Percentiles rank a stretch among this genome's conserved stretches.
phyloP scores from a whole-genome alignment of 35 echinoderm and acorn worm genomes.

The Anneissia japonica region DNA sequence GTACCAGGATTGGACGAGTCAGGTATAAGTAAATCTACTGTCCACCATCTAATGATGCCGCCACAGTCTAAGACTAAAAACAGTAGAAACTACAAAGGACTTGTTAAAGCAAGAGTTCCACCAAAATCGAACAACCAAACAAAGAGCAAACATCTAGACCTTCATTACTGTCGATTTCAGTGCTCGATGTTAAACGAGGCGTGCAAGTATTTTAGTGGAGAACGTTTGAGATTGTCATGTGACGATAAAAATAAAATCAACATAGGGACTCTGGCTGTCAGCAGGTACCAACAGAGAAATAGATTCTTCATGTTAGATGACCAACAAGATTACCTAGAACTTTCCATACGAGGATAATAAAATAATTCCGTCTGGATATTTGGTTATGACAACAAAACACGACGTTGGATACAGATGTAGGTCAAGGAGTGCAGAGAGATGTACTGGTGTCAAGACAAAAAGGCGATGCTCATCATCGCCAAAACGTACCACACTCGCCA shows the following conservation, averaged over 20 bases:
- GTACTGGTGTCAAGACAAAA: not conserved
- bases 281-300: constrained; percentile 20
- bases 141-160: not conserved
- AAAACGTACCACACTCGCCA: not conserved
- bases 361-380: constrained; percentile 7
- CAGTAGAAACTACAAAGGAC: not conserved
- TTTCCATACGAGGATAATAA: not conserved
- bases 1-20: too few relatives aligned
- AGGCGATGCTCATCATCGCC: not conserved
- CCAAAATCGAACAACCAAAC: not conserved
- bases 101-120: constrained; percentile 18
- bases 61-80: too few relatives aligned
- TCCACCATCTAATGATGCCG: too few relatives aligned
- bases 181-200: not conserved
- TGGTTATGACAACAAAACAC: not conserved
- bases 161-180: not conserved
- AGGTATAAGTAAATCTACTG: too few relatives aligned
- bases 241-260: constrained; percentile 30
- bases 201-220: not conserved
- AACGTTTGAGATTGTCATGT: constrained; percentile 2
- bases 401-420: too few relatives aligned
- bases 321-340: constrained; percentile 17
- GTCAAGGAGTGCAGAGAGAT: too few relatives aligned
- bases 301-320: constrained; percentile 12
- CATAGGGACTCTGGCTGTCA: constrained; percentile 14